phyloP scores from a whole-genome alignment of 2,113 vertebrate genomes.

The Ictalurus punctatus region DNA sequence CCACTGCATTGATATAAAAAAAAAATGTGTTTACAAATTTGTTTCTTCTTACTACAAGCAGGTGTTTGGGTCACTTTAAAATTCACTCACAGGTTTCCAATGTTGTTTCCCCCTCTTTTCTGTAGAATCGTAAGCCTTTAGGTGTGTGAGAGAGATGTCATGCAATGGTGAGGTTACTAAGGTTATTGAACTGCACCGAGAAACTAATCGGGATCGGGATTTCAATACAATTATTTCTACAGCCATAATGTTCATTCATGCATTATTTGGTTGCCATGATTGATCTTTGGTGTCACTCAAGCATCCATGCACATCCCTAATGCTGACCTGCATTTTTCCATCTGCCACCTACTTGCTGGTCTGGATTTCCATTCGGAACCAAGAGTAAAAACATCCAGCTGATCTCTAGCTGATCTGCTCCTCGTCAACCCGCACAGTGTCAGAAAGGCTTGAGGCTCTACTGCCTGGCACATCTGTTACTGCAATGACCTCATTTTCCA shows the following conservation, averaged over 20 bases:
- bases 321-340: not conserved
- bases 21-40: not conserved
- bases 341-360: conserved; percentile 22
- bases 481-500: conserved; percentile 55
- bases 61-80: not conserved
- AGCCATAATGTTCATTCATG: not conserved
- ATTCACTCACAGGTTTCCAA: not conserved
- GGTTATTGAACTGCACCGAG: not conserved
- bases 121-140: not conserved
- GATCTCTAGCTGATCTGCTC: conserved; percentile 41
- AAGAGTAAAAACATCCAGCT: conserved; percentile 45
- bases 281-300: not conserved
- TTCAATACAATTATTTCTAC: not conserved
- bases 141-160: not conserved
- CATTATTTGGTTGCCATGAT: not conserved
- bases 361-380: not conserved
- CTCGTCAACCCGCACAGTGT: conserved; percentile 31
- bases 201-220: not conserved
- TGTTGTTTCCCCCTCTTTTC: not conserved
- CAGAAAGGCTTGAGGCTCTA: conserved; percentile 33
- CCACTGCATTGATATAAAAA: not conserved
- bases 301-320: not conserved
- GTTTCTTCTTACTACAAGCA: not conserved
- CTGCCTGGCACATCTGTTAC: conserved; percentile 31
- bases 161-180: not conserved